Base-by-base conservation (phyloP, 1,140 invertebrate genomes). In the Solenopsis fugax region DNA sequence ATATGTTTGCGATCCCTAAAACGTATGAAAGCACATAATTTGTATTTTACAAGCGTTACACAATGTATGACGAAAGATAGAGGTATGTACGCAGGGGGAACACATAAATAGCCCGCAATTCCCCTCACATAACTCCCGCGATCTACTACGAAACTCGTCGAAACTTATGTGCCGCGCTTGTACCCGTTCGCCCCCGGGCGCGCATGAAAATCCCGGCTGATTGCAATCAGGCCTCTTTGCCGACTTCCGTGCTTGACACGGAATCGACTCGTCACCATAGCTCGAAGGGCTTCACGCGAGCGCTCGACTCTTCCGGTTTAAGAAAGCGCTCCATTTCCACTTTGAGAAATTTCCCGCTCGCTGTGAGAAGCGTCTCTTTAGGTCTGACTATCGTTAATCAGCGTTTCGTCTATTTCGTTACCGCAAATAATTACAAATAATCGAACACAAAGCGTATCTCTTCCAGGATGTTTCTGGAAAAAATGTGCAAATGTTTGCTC, bases 151-250 rank as follows among this genome's bases (percentile, higher is more conserved):
- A 88, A 89, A 88, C 92, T 92, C 91, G 90, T 92, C 76, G 87
- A 86, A 91, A 89, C 87, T 91, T 86, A 88, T 88, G 73, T 71
- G 81, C 85, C 76, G 58, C 76, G 58, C 29, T 56, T 72, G 50
- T 34, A 16, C 18, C 34, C 64, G 45, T 67, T 69, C 54, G 73
- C 48, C 54, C 52, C n/a, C 65, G 69, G 82, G 54, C 77, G 65
- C 88, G 88, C 82, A 80, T 86, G 78, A 92, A 91, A 93, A 91
- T 90, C 89, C 85, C 62, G 82, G 84, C 89, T 94, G 93, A 95
- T 95, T 94, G 92, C 92, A 94, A 94, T 94, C 94, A 94, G 87
- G 76, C 86, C 91, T 92, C 82, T 92, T 91, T 85, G 90, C 75
- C 81, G 85, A 92, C 89, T 93, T 93, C 91, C 93, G 91, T 90